Conservation (phyloP, 64 coral and sea anemone species). For the Pachyseris speciosa region DNA sequence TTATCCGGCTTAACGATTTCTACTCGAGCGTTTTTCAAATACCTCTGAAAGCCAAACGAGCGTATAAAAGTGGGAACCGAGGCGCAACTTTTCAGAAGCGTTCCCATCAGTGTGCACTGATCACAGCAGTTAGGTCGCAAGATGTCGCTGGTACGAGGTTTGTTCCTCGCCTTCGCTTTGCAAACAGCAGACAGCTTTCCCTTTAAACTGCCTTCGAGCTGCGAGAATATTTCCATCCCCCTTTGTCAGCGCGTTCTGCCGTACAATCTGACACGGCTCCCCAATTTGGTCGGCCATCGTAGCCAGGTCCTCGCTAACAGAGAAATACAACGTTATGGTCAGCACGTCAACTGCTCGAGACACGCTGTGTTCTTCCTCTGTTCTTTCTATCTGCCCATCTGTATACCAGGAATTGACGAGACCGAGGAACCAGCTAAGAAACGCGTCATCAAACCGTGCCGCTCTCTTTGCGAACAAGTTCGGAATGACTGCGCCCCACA, state of each 20-base stretch:
- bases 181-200: neutral
- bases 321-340: neutral
- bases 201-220: neutral
- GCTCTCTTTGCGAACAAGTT: neutral
- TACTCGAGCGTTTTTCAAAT: conserved; percentile 5
- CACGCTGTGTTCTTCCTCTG: conserved; percentile 21
- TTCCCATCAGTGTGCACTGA: neutral
- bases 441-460: neutral
- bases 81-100: neutral
- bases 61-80: neutral
- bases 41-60: neutral
- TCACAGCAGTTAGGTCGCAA: neutral
- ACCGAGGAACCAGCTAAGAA: too few species aligned
- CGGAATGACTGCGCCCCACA: neutral
- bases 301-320: neutral
- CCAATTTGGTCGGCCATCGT: neutral
- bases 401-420: neutral
- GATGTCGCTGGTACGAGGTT: neutral
- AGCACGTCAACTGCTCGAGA: conserved; percentile 10
- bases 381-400: neutral
- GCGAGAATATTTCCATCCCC: neutral
- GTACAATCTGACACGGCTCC: conserved; percentile 17
- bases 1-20: conserved; percentile 7
- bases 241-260: neutral
- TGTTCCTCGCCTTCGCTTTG: neutral